Base-by-base conservation (phyloP, 2,113 vertebrate species). In the Gopherus flavomarginatus region DNA sequence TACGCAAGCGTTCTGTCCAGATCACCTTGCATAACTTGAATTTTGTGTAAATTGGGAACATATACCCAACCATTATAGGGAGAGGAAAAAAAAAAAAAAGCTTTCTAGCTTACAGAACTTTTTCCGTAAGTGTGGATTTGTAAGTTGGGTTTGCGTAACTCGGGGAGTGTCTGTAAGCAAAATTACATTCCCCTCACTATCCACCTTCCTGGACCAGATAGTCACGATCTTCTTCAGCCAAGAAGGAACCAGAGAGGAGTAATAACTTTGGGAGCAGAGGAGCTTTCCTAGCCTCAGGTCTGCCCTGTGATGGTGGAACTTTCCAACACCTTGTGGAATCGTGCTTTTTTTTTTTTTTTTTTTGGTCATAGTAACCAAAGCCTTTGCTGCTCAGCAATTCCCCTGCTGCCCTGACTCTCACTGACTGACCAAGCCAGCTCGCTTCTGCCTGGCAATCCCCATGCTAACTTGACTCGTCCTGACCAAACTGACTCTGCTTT, bases 241-340 rank as follows among this genome's bases (percentile, higher is more conserved):
- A 53, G 26, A 27, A 0, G 65, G 54, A 52, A 47, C 8, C 11
- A 1, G 1, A 82, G 86, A 49, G n/a, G 42, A 8, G 35, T 0
- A 0, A 83, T 62, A 69, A 17, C 42, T 90, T 35, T 87, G 19
- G 3, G 42, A 26, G 6, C 38, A 53, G 31, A 24, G 2, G 13
- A 75, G 4, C 0, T 1, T 29, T 83, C 21, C 10, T 24, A 56
- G 85, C 1, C 92, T 95, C 83, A 52, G 42, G 11, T 16, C 38
- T 26, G 12, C 11, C 10, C 75, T 82, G 10, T 35, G 79, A 26
- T 26, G 11, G 44, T 21, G 83, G 86, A 89, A 52, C 90, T 87
- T 53, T 53, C 53, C 53, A 53, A 83, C 13, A 72, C 4, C 19
- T 84, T 2, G 4, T 17, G 54, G 44, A 44, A 49, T 75, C 54